Evolutionary conservation across 2,113 vertebrate genomes (phyloP), one percentile per base, ranked within the genome.

Genomic region (Colinus virginianus): DNA sequence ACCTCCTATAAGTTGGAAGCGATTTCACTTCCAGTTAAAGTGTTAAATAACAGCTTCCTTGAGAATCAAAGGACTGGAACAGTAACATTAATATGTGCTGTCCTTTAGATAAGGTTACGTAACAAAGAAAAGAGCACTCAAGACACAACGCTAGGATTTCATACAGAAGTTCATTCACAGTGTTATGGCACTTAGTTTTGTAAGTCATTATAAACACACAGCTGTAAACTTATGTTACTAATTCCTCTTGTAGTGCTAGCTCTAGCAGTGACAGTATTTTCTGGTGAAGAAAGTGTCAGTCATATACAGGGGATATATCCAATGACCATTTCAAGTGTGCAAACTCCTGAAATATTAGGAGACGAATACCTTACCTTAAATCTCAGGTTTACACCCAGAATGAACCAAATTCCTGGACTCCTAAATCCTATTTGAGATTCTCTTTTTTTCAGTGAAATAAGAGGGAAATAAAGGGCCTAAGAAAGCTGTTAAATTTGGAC

Each of bases 21-120:
- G 10, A 63, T 63, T 63, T 63, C 6, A 76, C 34, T 81, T 76
- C 80, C 56, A 94, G 83, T 32, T 70, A 90, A 72, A 34, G 30
- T 62, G 62, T 79, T 96, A 95, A 94, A 79, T 78, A 95, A 78
- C 45, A 91, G n/a, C 30, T 94, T 85, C 55, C 76, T 78, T 88
- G 75, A 21, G 43, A 76, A 77, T 85, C 21, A 76, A 85, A 66
- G 6, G 19, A 84, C 8, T 16, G 8, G 26, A 97, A 91, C 36
- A 63, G n/a, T 88, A 87, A 58, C 28, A 76, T 95, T 97, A 96
- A 96, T 97, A 97, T 90, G 84, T 56, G n/a, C 67, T 93, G 56
- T 86, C 95, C 51, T 97, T 95, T 36, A 96, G 40, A 61, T 16
- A 83, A 93, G 85, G 97, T 94, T 94, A 96, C 51, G 61, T 92